A percentile compares a stretch with the other conserved stretches of the same genome.
Conservation (phyloP, 2,888 invertebrate genomes). For the Seira ritae region DNA sequence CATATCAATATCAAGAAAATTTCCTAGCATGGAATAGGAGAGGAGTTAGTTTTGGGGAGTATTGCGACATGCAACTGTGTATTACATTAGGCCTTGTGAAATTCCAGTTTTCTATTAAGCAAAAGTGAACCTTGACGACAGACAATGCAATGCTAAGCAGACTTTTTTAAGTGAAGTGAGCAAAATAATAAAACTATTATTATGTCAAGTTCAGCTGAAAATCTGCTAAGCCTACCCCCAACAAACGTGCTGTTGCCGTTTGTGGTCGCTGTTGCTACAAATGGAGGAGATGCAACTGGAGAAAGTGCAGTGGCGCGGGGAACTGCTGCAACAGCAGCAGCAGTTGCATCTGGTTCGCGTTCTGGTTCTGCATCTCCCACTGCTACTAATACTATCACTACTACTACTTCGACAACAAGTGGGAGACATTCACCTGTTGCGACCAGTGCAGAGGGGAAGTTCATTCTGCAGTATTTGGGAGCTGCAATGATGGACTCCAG, state of each 20-base stretch:
- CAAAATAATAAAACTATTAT: too few relatives aligned
- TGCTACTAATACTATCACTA: too few relatives aligned
- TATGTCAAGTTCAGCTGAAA: too few relatives aligned
- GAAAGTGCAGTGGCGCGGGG: not conserved
- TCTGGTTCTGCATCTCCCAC: conserved; percentile 1
- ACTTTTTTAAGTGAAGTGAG: too few relatives aligned
- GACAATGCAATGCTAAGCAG: too few relatives aligned
- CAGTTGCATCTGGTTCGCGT: not conserved
- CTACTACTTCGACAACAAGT: not conserved
- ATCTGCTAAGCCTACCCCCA: not conserved
- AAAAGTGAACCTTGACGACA: too few relatives aligned
- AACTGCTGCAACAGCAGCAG: not conserved
- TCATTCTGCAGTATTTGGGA: conserved; percentile 82
- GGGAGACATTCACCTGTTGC: conserved; percentile 61
- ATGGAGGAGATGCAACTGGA: not conserved
- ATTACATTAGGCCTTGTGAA: too few relatives aligned
- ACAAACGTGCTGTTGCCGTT: not conserved
- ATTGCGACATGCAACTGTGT: too few relatives aligned
- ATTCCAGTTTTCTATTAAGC: too few relatives aligned
- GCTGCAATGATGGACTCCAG: conserved; percentile 87
- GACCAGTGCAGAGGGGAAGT: conserved; percentile 62
- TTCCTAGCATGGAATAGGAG: not conserved
- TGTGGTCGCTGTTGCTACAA: not conserved
- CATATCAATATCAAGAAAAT: too few relatives aligned
- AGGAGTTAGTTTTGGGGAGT: not conserved